Evolutionary conservation across 2,888 invertebrate species (phyloP).

Genomic region (Drosophila koepferae): DNA sequence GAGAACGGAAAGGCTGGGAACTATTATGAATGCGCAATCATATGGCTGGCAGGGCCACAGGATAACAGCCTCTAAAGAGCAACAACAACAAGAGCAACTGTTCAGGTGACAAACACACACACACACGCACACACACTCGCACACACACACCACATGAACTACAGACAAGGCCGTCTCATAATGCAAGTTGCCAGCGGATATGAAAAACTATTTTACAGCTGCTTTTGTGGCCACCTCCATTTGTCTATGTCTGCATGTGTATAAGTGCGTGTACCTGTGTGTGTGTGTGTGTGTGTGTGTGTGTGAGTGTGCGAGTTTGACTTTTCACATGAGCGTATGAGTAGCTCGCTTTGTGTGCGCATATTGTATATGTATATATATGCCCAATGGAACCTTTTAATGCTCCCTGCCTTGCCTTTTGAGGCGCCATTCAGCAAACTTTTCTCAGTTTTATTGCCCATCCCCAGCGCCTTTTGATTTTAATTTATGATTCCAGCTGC

Average conservation of each 20-base stretch:
- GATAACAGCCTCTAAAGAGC: constrained; percentile 24
- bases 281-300: background rate
- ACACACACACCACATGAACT: constrained; percentile 9
- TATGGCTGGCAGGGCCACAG: constrained; percentile 50
- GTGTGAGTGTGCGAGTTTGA: constrained; percentile 3
- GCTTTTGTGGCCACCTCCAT: constrained; percentile 61
- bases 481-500: constrained; percentile 61
- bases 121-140: constrained; percentile 30
- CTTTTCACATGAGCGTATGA: constrained; percentile 16
- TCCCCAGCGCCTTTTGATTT: constrained; percentile 41
- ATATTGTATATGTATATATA: background rate
- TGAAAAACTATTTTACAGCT: constrained; percentile 80
- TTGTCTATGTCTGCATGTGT: constrained; percentile 10
- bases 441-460: constrained; percentile 38
- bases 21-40: constrained; percentile 75
- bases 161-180: constrained; percentile 45
- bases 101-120: constrained; percentile 61
- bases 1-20: constrained; percentile 34
- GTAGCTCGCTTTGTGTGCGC: constrained; percentile 1
- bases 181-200: constrained; percentile 75
- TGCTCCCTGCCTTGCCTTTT: constrained; percentile 22
- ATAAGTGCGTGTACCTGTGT: background rate
- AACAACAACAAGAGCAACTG: constrained; percentile 26
- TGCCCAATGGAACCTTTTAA: constrained; percentile 21
- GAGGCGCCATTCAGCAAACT: constrained; percentile 27